Percentiles rank a stretch among this genome's conserved stretches.
These are phyloP conservation scores for Siniperca obscura DNA, from an alignment of 2,797 vertebrate species.

Conservation along the genomic window DNA sequence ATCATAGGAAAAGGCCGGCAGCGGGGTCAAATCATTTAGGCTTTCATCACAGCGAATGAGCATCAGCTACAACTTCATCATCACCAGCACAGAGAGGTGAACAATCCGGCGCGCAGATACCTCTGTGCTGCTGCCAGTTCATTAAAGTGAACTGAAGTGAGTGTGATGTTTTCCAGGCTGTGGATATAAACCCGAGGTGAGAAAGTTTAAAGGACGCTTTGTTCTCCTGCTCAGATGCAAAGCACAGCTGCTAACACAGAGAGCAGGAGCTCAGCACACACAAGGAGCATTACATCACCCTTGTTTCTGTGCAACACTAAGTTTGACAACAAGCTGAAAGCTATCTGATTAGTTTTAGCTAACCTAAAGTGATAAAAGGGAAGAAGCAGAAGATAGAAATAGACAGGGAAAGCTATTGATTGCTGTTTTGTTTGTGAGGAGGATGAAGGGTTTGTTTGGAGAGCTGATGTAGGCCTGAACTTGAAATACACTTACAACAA, in stretches of 20 bases:
- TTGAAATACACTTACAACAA: slow-evolving; percentile 12
- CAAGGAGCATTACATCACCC: slow-evolving; percentile 16
- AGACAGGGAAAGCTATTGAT: slow-evolving; percentile 12
- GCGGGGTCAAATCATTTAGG: slow-evolving; percentile 76
- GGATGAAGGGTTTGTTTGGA: slow-evolving; percentile 6
- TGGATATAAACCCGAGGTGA: slow-evolving; percentile 51
- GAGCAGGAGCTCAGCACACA: slow-evolving; percentile 3
- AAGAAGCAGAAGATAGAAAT: not conserved
- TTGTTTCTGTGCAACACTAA: slow-evolving; percentile 1
- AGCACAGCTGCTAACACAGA: slow-evolving; percentile 29
- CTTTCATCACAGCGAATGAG: slow-evolving; percentile 59
- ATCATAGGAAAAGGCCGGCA: slow-evolving; percentile 58
- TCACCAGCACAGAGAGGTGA: slow-evolving; percentile 36
- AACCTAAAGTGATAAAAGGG: slow-evolving; percentile 10
- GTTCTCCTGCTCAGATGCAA: slow-evolving; percentile 34
- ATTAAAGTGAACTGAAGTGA: slow-evolving; percentile 48
- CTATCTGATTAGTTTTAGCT: slow-evolving; percentile 28
- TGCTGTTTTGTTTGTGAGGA: slow-evolving; percentile 8
- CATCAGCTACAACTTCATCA: slow-evolving; percentile 60
- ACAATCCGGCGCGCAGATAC: slow-evolving; percentile 1
- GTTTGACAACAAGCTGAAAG: slow-evolving; percentile 39
- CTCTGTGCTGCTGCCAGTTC: slow-evolving; percentile 43
- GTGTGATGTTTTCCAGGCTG: slow-evolving; percentile 63
- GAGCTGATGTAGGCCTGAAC: slow-evolving; percentile 4
- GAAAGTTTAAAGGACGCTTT: slow-evolving; percentile 57